Conservation (phyloP, 2,888 invertebrate genomes). For the Sycophila texana region DNA sequence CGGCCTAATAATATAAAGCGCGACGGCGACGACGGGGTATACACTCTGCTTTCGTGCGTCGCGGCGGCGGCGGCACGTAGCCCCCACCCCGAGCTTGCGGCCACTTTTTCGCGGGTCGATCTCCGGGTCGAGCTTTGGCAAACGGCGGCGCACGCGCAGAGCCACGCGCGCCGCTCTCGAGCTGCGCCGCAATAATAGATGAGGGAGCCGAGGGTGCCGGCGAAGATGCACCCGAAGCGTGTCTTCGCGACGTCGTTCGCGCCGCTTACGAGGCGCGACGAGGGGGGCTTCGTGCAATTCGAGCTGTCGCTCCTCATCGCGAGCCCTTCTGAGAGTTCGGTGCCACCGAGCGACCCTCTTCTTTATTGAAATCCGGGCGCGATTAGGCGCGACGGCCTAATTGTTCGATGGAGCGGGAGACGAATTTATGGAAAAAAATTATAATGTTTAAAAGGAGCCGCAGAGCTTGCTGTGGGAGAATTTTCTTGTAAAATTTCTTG, state of each 20-base stretch:
- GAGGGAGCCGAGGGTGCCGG: slow-evolving; percentile 3
- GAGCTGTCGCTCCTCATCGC: no score
- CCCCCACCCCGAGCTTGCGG: slow-evolving; percentile 59
- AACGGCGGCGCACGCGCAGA: slow-evolving; percentile 42
- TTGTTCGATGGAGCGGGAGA: no score
- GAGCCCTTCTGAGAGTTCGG: no score
- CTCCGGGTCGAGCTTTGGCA: slow-evolving; percentile 62
- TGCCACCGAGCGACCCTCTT: no score
- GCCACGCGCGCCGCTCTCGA: background rate
- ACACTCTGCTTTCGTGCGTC: slow-evolving; percentile 50
- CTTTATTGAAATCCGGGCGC: no score
- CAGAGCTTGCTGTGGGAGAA: no score
- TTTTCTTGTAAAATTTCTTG: no score
- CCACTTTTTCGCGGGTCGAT: slow-evolving; percentile 72
- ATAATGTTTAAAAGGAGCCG: no score
- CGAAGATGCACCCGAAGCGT: background rate
- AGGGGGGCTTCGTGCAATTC: background rate
- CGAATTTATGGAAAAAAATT: no score
- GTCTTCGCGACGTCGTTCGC: no score
- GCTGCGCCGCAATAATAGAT: slow-evolving; percentile 31
- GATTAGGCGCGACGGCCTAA: no score
- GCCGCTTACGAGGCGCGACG: background rate
- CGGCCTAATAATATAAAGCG: background rate
- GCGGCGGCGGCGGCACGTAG: slow-evolving; percentile 19
- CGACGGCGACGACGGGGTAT: background rate